Base-by-base conservation (phyloP, 2,888 invertebrate species). In the Drosophila pseudotakahashii region DNA sequence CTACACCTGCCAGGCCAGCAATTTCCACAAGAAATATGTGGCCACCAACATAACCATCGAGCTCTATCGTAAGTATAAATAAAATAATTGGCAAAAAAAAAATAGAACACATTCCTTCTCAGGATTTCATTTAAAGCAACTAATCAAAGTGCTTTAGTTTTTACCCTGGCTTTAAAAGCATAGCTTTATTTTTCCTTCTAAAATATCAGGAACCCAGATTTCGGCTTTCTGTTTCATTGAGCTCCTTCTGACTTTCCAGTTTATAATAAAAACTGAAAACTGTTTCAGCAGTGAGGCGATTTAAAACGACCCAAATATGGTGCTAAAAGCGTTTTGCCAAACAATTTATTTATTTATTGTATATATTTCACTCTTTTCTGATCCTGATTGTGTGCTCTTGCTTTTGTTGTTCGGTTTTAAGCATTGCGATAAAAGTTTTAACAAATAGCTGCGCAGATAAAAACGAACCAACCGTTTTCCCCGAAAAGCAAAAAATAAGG, bases 1-100 rank as follows among this genome's bases (percentile, higher is more conserved):
- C 76, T 96, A 95, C 92, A 95, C 95, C 70, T 96, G 96, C 91
- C 95, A 96, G 92, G 96, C 96, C 32, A 94, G 95, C 82, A 96
- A 96, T 89, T 92, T 92, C 75, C 92, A 91, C 82, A 92, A 92
- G 87, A 92, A 92, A 89, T 95, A 95, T 54, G 94, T 95, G 58
- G 93, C 95, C 32, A 94, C 95, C 39, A 94, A 94, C 72, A 94
- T 96, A 66, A 94, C 95, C 79, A 94, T 96, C 79, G 95, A 96
- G 91, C 94, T 96, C 92, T 94, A 95, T 89, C 93, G 96, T 96
- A 91, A 95, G 95, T 94, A 47, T 30, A 45, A 47, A n/a, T n/a
- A 14, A 16, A 45, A 45, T 42, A 42, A 19, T 23, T 1, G 13
- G 10, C 10, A 42, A 1, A 37, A 37, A n/a, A 2, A n/a, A 37